phyloP scores from a whole-genome alignment of 2,888 invertebrate genomes.

The Metacarcinus magister region DNA sequence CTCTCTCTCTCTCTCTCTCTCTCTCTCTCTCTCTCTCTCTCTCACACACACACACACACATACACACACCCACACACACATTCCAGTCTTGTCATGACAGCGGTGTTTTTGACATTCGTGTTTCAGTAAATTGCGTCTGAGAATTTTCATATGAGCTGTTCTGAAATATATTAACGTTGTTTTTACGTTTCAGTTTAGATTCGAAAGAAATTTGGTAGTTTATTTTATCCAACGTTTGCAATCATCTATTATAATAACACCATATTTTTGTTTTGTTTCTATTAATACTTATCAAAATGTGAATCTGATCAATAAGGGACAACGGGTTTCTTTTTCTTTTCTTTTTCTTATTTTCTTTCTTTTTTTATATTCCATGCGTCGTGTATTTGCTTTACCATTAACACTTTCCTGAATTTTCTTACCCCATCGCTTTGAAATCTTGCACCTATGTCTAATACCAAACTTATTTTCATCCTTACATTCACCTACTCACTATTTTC shows the following conservation, averaged over 20 bases:
- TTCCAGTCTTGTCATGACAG: background rate
- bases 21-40: no score
- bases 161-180: background rate
- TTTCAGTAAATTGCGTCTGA: background rate
- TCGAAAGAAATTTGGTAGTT: no score
- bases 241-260: no score
- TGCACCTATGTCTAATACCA: no score
- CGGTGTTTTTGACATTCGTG: background rate
- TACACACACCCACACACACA: background rate
- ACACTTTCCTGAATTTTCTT: background rate
- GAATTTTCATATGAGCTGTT: background rate
- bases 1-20: no score
- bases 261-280: no score
- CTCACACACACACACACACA: conserved; percentile 58
- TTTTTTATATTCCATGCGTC: background rate
- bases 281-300: no score
- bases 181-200: background rate
- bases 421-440: background rate
- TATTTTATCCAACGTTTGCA: no score
- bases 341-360: background rate
- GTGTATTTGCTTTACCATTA: background rate
- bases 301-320: no score
- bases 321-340: background rate
- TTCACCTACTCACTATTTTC: no score
- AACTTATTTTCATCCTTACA: no score